These are phyloP conservation scores for Vireo griseus DNA, from an alignment of 2,797 vertebrate genomes.

Conservation along the genomic window DNA sequence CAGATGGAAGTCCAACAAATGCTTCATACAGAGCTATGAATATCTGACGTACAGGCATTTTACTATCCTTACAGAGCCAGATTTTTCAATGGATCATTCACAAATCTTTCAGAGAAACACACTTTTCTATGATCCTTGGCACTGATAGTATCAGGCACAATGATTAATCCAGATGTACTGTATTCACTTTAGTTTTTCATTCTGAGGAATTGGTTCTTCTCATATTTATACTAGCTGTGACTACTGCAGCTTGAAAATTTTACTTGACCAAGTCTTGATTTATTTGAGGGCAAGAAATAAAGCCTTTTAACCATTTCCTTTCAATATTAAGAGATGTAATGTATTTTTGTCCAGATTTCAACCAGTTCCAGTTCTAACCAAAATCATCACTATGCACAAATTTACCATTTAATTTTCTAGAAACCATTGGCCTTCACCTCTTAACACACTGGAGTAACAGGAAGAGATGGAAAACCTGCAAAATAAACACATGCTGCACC, in stretches of 20 bases:
- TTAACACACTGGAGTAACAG: background rate
- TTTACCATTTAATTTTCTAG: background rate
- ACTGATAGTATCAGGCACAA: background rate
- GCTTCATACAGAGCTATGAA: background rate
- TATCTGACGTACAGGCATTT: constrained; percentile 14
- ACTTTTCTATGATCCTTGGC: constrained; percentile 11
- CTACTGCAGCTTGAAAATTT: background rate
- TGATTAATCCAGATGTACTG: background rate
- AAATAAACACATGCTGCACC: background rate
- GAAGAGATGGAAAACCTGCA: background rate
- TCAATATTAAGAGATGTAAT: background rate
- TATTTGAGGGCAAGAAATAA: background rate
- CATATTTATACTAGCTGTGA: background rate
- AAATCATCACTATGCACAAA: background rate
- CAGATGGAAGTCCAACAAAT: background rate
- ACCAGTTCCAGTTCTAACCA: background rate
- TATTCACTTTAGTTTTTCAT: background rate
- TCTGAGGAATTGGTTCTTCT: background rate
- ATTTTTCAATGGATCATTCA: constrained; percentile 38
- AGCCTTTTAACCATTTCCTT: background rate
- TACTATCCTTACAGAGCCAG: background rate
- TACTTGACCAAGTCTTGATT: background rate
- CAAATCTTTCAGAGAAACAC: constrained; percentile 3
- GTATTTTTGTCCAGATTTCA: background rate
- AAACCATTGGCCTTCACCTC: background rate